Percentiles rank a stretch among this genome's conserved stretches.
These are phyloP conservation scores for Miltochrista miniata DNA, from an alignment of 2,888 invertebrate species.

Conservation along the genomic window DNA sequence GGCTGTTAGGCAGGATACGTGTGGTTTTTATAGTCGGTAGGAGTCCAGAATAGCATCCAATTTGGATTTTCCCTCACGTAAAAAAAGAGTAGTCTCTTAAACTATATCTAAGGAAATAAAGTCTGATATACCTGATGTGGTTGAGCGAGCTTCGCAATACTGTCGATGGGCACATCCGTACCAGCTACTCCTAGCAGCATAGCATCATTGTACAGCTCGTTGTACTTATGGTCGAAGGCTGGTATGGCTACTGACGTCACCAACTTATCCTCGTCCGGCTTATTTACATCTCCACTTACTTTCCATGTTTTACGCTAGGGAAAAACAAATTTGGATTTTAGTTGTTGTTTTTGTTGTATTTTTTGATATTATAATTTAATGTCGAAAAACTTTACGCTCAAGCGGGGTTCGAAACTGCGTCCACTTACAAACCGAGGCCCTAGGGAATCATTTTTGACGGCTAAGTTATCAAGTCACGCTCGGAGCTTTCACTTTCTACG, in stretches of 20 bases:
- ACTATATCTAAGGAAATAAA: too few relatives aligned
- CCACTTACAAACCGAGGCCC: too few relatives aligned
- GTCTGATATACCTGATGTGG: slow-evolving; percentile 89
- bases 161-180: slow-evolving; percentile 96
- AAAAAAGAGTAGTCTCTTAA: too few relatives aligned
- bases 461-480: too few relatives aligned
- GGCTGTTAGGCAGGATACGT: too few relatives aligned
- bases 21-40: too few relatives aligned
- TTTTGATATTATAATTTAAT: background rate
- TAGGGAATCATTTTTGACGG: too few relatives aligned
- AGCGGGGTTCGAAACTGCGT: too few relatives aligned
- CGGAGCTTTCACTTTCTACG: too few relatives aligned
- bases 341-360: background rate
- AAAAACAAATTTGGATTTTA: slow-evolving; percentile 7
- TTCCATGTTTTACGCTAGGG: slow-evolving; percentile 68
- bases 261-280: slow-evolving; percentile 85
- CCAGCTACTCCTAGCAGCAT: slow-evolving; percentile 97
- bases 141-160: slow-evolving; percentile 94
- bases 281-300: slow-evolving; percentile 63
- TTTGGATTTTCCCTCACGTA: too few relatives aligned
- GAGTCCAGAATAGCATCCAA: too few relatives aligned
- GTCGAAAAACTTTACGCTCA: too few relatives aligned
- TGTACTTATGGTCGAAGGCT: slow-evolving; percentile 91
- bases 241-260: slow-evolving; percentile 97
- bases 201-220: slow-evolving; percentile 85